Percentiles rank a stretch among this genome's conserved stretches.
phyloP scores from a whole-genome alignment of 2,888 invertebrate species.

The Stenodera caucasica region DNA sequence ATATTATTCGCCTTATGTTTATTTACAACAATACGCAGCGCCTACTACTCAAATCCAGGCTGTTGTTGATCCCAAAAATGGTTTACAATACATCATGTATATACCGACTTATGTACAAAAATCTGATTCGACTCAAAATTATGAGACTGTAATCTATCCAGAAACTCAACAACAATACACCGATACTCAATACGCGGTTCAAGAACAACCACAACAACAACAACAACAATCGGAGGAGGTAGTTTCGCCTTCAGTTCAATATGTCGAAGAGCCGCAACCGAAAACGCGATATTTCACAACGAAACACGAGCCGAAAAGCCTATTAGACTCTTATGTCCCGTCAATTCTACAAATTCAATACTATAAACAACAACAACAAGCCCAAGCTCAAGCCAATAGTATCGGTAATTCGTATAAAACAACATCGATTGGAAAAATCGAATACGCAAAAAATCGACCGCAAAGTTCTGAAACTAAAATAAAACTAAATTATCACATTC shows the following conservation, averaged over 20 bases:
- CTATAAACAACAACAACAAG: slow-evolving; percentile 41
- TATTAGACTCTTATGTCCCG: slow-evolving; percentile 59
- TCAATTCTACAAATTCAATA: slow-evolving; percentile 50
- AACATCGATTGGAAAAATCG: slow-evolving; percentile 17
- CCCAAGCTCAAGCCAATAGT: slow-evolving; percentile 32
- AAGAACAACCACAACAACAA: slow-evolving; percentile 12
- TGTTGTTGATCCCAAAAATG: slow-evolving; percentile 48
- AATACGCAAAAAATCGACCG: slow-evolving; percentile 14
- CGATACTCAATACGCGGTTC: slow-evolving; percentile 19
- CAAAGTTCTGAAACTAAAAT: slow-evolving; percentile 16
- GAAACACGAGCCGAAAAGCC: slow-evolving; percentile 54
- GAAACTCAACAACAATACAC: slow-evolving; percentile 17
- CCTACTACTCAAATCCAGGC: slow-evolving; percentile 47
- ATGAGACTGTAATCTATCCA: slow-evolving; percentile 34
- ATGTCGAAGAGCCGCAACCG: slow-evolving; percentile 6
- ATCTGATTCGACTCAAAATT: slow-evolving; percentile 36
- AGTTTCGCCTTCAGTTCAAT: slow-evolving; percentile 7
- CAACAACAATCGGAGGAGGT: slow-evolving; percentile 16
- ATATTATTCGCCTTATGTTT: slow-evolving; percentile 47
- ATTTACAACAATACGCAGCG: slow-evolving; percentile 41
- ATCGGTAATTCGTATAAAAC: slow-evolving; percentile 8
- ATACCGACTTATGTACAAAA: slow-evolving; percentile 37
- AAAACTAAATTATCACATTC: slow-evolving; percentile 18
- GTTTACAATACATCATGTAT: slow-evolving; percentile 49
- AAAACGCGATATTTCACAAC: slow-evolving; percentile 4